Conservation (phyloP, 2,888 invertebrate genomes). For the Zeuzera pyrina region DNA sequence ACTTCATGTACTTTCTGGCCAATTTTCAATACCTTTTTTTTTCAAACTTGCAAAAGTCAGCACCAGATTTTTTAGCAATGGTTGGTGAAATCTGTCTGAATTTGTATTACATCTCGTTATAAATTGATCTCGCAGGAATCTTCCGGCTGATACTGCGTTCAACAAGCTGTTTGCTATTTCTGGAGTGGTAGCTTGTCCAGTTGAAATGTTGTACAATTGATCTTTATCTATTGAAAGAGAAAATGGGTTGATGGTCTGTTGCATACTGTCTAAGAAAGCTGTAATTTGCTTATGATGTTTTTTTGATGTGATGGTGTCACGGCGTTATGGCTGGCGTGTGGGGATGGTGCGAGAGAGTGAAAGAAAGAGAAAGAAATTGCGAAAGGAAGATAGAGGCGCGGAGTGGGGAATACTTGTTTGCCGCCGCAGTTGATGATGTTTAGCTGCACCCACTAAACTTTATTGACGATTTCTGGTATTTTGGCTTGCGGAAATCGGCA, state of each 20-base stretch:
- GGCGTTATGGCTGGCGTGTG: too few relatives aligned
- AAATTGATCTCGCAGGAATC: slow-evolving; percentile 5
- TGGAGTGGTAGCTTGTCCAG: slow-evolving; percentile 16
- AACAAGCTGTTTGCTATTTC: slow-evolving; percentile 16
- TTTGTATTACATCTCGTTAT: slow-evolving; percentile 5
- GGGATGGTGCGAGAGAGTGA: too few relatives aligned
- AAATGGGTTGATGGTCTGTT: slow-evolving; percentile 18
- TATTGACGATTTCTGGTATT: too few relatives aligned
- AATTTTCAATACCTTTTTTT: slow-evolving; percentile 6
- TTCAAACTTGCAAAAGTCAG: slow-evolving; percentile 3
- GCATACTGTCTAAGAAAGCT: slow-evolving; percentile 10
- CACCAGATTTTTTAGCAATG: slow-evolving; percentile 4
- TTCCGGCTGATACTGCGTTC: slow-evolving; percentile 11
- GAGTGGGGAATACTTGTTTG: too few relatives aligned
- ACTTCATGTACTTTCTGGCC: slow-evolving; percentile 10
- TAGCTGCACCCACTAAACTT: too few relatives aligned
- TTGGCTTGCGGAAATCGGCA: too few relatives aligned
- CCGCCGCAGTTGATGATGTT: too few relatives aligned
- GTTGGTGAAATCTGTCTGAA: slow-evolving; percentile 2
- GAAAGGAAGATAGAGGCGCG: too few relatives aligned
- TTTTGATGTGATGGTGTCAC: too few relatives aligned
- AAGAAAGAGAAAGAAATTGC: too few relatives aligned
- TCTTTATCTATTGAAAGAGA: slow-evolving; percentile 11
- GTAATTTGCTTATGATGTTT: slow-evolving; percentile 7
- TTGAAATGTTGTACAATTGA: slow-evolving; percentile 18